These are phyloP conservation scores for Sarcophaga bullata DNA, from an alignment of 1,140 invertebrate genomes.

Conservation along the genomic window DNA sequence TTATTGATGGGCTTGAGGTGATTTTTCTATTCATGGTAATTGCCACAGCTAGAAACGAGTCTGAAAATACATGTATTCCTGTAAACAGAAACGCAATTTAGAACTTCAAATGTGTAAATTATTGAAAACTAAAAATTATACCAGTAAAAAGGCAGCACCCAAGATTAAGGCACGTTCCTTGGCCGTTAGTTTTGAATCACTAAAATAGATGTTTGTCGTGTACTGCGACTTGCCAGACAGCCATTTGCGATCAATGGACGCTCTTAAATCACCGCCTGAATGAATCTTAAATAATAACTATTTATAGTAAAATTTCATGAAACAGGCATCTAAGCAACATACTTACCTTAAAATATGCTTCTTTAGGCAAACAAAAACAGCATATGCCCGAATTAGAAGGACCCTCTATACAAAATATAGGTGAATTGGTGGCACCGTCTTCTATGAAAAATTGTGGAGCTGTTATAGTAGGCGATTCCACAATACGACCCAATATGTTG, in stretches of 20 bases:
- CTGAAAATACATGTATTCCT: constrained; percentile 65
- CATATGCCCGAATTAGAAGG: constrained; percentile 59
- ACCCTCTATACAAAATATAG: constrained; percentile 67
- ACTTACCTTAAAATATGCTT: constrained; percentile 67
- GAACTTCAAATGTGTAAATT: neutral
- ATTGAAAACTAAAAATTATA: constrained; percentile 47
- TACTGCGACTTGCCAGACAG: constrained; percentile 66
- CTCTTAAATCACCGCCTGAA: constrained; percentile 62
- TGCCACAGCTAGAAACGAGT: constrained; percentile 47
- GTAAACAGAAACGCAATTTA: constrained; percentile 44
- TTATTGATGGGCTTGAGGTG: no score
- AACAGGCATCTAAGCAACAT: no score
- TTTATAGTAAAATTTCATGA: neutral
- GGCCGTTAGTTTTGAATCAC: constrained; percentile 62
- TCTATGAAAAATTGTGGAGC: constrained; percentile 65
- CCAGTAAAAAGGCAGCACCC: constrained; percentile 68
- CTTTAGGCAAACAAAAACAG: constrained; percentile 64
- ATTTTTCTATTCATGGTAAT: no score
- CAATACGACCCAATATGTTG: constrained; percentile 66
- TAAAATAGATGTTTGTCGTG: constrained; percentile 68
- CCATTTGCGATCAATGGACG: constrained; percentile 69
- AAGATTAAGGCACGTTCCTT: constrained; percentile 67
- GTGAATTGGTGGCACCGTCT: constrained; percentile 62
- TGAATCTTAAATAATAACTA: constrained; percentile 52
- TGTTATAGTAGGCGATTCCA: constrained; percentile 65